Conservation (phyloP, 1,140 invertebrate genomes). For the Protaetia brevitarsis region DNA sequence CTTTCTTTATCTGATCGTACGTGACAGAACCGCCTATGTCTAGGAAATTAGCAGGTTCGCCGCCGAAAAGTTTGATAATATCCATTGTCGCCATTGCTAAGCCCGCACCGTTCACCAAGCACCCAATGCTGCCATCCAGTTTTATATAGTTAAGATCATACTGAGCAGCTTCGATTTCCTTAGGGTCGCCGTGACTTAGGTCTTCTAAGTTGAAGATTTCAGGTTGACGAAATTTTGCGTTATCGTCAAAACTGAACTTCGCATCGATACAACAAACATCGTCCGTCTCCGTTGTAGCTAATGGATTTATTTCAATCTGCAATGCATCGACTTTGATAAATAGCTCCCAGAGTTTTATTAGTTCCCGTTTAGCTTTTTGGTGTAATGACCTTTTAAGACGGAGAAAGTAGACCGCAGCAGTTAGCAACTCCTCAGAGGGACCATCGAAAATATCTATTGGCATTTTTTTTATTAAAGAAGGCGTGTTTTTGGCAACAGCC, state of each 20-base stretch:
- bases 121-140: constrained; percentile 78
- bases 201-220: constrained; percentile 80
- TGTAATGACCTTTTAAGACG: neutral
- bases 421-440: neutral
- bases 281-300: constrained; percentile 83
- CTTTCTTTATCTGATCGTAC: constrained; percentile 71
- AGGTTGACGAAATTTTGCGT: constrained; percentile 88
- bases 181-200: constrained; percentile 83
- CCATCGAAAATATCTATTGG: constrained; percentile 12
- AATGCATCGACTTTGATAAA: constrained; percentile 22
- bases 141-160: constrained; percentile 92
- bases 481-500: neutral
- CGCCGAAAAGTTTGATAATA: constrained; percentile 90
- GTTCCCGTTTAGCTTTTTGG: neutral
- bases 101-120: constrained; percentile 89
- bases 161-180: constrained; percentile 86
- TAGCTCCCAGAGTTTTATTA: constrained; percentile 20
- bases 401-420: neutral
- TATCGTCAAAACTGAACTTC: constrained; percentile 91
- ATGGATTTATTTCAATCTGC: constrained; percentile 86
- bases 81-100: constrained; percentile 97
- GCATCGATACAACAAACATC: constrained; percentile 88
- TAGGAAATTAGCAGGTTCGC: constrained; percentile 90
- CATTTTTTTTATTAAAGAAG: neutral
- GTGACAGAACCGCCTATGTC: constrained; percentile 86